Evolutionary conservation across 2,888 invertebrate species (phyloP), one percentile per base, ranked within the genome.

Genomic region (Acrocyrtus sp.): DNA sequence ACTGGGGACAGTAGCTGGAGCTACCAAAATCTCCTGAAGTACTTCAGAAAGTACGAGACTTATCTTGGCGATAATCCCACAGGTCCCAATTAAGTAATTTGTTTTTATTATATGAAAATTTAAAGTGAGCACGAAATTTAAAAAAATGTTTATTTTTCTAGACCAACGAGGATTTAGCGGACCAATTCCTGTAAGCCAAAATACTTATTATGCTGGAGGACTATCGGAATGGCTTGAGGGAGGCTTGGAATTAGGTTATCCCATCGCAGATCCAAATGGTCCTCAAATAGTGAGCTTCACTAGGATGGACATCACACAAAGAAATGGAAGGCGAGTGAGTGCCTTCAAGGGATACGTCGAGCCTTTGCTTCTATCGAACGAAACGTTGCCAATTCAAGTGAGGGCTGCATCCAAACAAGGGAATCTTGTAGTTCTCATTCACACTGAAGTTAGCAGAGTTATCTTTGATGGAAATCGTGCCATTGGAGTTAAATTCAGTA

Each of bases 261-360:
- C 45, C n/a, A 17, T 45, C 5, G 45, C 10, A n/a, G 45, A 45
- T 17, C 45, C 45, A 5, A 45, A 45, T 45, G 45, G 45, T 17
- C 45, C 45, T 4, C n/a, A 45, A n/a, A 45, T 4, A n/a, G 10
- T 12, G n/a, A 45, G 45, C 41, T 62, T 62, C 17, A 60, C 26
- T 5, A 22, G 26, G 4, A 24, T 45, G 0, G 45, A 47, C 10
- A 27, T 8, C n/a, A 60, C 27, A 5, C 39, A 47, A n/a, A 27
- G 17, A n/a, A 41, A 26, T 47, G 60, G 60, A 2, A n/a, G 60
- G 8, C 1, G 47, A n/a, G 60, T 60, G 26, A 60, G 47, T 17
- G 21, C 57, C 0, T 57, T 19, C 43, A 57, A 1, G 3, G 57
- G 43, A 5, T 57, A 57, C 21, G 1, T 60, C 4, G 5, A 60